Evolutionary conservation across 2,113 vertebrate genomes (phyloP).

Genomic region (Coptodon rendalli): DNA sequence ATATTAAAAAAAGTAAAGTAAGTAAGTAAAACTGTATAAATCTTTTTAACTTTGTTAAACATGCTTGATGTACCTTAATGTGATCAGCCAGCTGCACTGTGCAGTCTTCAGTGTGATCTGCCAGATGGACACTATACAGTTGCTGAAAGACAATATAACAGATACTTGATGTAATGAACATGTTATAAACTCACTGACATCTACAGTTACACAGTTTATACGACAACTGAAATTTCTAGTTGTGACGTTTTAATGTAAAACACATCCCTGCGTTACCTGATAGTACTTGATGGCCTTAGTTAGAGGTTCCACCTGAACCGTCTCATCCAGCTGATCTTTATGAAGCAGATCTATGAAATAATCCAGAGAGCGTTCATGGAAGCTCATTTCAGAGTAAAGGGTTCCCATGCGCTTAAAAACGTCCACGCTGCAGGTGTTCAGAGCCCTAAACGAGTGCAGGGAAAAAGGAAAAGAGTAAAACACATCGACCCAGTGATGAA

Average conservation of each 20-base stretch:
- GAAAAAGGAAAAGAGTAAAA: background rate
- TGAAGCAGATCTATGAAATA: conserved; percentile 93
- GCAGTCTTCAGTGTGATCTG: conserved; percentile 86
- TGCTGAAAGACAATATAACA: conserved; percentile 71
- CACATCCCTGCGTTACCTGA: conserved; percentile 73
- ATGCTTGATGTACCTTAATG: conserved; percentile 70
- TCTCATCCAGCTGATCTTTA: conserved; percentile 96
- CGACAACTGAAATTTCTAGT: background rate
- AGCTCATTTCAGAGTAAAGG: conserved; percentile 92
- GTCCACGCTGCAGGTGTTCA: conserved; percentile 84
- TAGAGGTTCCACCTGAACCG: conserved; percentile 89
- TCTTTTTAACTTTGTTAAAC: background rate
- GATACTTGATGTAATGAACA: background rate
- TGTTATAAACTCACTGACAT: background rate
- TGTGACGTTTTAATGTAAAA: background rate
- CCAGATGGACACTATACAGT: conserved; percentile 90
- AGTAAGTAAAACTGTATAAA: rapidly evolving
- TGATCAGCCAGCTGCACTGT: conserved; percentile 94
- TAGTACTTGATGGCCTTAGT: conserved; percentile 99
- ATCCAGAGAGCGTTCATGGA: conserved; percentile 92
- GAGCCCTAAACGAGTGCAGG: conserved; percentile 70
- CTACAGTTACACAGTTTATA: background rate
- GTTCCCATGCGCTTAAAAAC: conserved; percentile 92
- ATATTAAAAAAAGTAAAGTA: background rate
- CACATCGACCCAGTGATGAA: background rate